Evolutionary conservation across 2,888 invertebrate genomes (phyloP).

Genomic region (Frankliniella intonsa): DNA sequence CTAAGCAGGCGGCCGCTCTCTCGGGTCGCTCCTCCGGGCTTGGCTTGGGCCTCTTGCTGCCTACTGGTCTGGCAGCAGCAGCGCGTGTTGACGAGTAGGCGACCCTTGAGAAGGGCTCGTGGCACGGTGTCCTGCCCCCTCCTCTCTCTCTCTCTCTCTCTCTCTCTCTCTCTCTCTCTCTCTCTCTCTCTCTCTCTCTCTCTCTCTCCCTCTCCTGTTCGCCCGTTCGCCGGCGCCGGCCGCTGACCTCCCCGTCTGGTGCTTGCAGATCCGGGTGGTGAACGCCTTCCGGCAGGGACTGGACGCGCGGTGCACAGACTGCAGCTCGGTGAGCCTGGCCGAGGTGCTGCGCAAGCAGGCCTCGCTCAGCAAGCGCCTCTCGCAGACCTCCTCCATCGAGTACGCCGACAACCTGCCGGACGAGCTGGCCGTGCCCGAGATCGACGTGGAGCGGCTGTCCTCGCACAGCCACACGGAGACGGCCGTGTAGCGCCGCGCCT

Average conservation of each 20-base stretch:
- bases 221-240: neutral
- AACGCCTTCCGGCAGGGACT: slow-evolving; percentile 99
- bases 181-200: neutral
- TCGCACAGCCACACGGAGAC: slow-evolving; percentile 93
- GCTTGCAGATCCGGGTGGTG: slow-evolving; percentile 97
- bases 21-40: too few relatives aligned
- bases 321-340: slow-evolving; percentile 82
- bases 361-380: slow-evolving; percentile 85
- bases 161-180: neutral
- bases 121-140: neutral
- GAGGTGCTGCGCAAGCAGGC: slow-evolving; percentile 92
- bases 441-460: slow-evolving; percentile 87
- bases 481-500: slow-evolving; percentile 63
- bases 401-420: slow-evolving; percentile 85
- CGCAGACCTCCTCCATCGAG: slow-evolving; percentile 87
- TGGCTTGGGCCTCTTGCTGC: too few relatives aligned
- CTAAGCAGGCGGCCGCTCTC: too few relatives aligned
- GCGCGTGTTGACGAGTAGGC: too few relatives aligned
- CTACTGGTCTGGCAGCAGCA: too few relatives aligned
- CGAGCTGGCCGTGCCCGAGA: slow-evolving; percentile 83
- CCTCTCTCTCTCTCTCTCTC: neutral
- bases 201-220: neutral
- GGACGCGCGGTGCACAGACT: slow-evolving; percentile 89
- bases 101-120: neutral
- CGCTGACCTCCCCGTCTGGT: neutral